Evolutionary conservation across 2,888 invertebrate genomes (phyloP), one percentile per base, ranked within the genome.

Genomic region (Crematogaster levior): DNA sequence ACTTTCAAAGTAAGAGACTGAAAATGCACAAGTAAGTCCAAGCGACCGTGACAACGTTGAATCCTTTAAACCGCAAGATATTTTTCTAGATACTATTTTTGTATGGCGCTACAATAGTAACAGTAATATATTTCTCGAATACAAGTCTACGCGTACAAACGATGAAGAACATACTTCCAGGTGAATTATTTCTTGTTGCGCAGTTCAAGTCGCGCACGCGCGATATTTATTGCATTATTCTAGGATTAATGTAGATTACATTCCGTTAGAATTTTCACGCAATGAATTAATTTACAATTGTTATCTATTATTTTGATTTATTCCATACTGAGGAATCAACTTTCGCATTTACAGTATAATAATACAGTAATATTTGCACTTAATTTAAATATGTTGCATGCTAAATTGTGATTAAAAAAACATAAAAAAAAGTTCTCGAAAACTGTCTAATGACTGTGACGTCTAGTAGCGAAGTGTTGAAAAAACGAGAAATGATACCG

Each of bases 1-100:
- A 79, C 77, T 72, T 79, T 79, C 56, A 79, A 79, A 79, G 30
- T 73, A 79, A 72, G 77, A 72, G 77, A 79, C 74, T 73, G 77
- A 79, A 73, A 73, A 79, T 79, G 43, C 63, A 56, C 77, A 73
- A 70, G 73, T 72, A 56, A 56, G 43, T 79, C 61, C 21, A 79
- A 72, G 74, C 77, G 73, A 72, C 27, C 53, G 77, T 72, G 73
- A 70, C 30, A 56, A 77, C 34, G 21, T 70, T 68, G 40, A 43
- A 30, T 43, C 34, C 5, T 56, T 24, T 34, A 56, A 72, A 56
- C 21, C 21, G 75, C 72, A 66, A 79, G 73, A 56, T 46, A 79
- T 34, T 46, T 73, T 18, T n/a, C 73, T 79, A 77, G n/a, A 30
- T 30, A 30, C 77, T 72, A 72, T 43, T 27, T 21, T 51, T 51